phyloP scores from a whole-genome alignment of 2,888 invertebrate species.

The Willowsia nigromaculata region DNA sequence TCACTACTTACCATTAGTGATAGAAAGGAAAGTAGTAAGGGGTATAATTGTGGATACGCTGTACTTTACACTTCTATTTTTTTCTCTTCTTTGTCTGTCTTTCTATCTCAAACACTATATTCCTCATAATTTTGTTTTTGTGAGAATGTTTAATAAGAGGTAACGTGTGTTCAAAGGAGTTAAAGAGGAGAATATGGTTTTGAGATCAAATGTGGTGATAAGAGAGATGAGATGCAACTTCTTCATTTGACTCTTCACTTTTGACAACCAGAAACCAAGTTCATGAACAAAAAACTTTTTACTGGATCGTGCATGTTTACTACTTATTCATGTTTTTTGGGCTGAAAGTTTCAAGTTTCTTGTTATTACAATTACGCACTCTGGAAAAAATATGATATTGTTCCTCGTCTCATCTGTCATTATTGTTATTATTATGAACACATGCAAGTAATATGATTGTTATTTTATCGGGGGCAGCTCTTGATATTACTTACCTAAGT shows the following conservation, averaged over 20 bases:
- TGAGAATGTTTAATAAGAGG: conserved; percentile 25
- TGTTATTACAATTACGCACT: conserved; percentile 46
- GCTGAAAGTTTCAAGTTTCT: conserved; percentile 31
- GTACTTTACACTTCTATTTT: background rate
- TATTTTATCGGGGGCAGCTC: conserved; percentile 13
- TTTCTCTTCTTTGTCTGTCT: background rate
- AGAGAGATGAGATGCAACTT: conserved; percentile 46
- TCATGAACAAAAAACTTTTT: conserved; percentile 19
- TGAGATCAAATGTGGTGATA: conserved; percentile 56
- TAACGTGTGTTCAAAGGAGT: conserved; percentile 34
- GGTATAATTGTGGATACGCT: background rate
- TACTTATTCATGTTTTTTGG: background rate
- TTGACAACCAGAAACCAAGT: conserved; percentile 48
- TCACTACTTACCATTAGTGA: background rate
- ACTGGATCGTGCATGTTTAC: background rate
- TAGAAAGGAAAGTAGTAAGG: background rate
- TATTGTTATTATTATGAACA: conserved; percentile 42
- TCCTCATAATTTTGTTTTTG: background rate
- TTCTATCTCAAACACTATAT: too few relatives aligned
- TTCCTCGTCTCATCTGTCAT: conserved; percentile 45
- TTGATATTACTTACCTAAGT: background rate
- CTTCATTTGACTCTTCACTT: conserved; percentile 50
- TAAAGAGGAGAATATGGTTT: conserved; percentile 49
- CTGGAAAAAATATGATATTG: conserved; percentile 46
- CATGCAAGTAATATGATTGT: conserved; percentile 17